Conservation (phyloP, 1,140 invertebrate genomes). For the Brachionus rubens region DNA sequence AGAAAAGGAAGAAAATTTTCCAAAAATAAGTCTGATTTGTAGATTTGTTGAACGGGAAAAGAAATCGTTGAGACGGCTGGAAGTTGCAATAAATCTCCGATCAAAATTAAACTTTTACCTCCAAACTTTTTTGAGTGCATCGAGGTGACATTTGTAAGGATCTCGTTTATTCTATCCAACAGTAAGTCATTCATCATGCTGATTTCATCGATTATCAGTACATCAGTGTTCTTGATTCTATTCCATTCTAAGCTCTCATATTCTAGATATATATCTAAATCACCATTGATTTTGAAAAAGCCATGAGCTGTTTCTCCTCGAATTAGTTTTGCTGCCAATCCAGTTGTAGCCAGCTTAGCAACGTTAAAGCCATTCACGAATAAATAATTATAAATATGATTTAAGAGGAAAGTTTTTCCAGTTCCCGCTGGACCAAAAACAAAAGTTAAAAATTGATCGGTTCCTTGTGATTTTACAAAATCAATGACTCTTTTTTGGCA, state of each 20-base stretch:
- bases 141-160: too few species aligned
- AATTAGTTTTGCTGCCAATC: background rate
- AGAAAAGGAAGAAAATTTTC: too few species aligned
- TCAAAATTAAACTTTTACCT: too few species aligned
- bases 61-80: too few species aligned
- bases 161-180: background rate
- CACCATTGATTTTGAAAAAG: background rate
- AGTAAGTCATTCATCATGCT: background rate
- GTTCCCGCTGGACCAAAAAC: conserved; percentile 1
- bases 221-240: background rate
- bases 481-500: too few species aligned
- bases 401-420: background rate
- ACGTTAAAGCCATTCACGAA: background rate
- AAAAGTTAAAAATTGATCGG: background rate
- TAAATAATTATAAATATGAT: background rate
- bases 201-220: background rate
- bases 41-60: too few species aligned
- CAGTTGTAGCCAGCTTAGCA: background rate
- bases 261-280: background rate
- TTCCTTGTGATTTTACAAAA: background rate
- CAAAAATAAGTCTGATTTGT: too few species aligned
- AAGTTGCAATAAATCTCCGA: too few species aligned
- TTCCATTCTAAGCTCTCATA: background rate
- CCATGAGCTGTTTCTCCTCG: background rate
- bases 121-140: too few species aligned